A percentile compares a stretch with the other conserved stretches of the same genome.
Conservation (phyloP, 2,888 invertebrate genomes). For the Macrophya annulata region DNA sequence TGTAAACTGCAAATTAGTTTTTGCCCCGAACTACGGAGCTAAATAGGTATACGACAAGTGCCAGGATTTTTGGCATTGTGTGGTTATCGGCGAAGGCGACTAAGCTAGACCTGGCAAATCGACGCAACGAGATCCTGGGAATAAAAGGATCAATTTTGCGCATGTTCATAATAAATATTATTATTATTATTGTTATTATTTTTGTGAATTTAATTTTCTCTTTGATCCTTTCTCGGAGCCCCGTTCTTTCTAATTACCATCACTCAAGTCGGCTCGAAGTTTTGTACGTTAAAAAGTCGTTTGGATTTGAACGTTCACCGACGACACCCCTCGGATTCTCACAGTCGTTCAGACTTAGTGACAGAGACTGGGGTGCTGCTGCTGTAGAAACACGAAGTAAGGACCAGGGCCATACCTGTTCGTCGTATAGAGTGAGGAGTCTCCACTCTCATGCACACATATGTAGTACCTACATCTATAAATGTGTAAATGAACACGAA, state of each 20-base stretch:
- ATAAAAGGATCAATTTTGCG: not conserved
- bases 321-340: slow-evolving; percentile 41
- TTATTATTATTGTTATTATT: not conserved
- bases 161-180: too few species aligned
- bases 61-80: slow-evolving; percentile 33
- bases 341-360: slow-evolving; percentile 31
- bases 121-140: not conserved
- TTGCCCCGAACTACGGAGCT: not conserved
- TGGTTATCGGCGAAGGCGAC: slow-evolving; percentile 12
- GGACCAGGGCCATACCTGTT: slow-evolving; percentile 47
- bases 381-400: slow-evolving; percentile 28
- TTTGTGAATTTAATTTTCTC: not conserved
- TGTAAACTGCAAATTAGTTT: slow-evolving; percentile 43
- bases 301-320: slow-evolving; percentile 32
- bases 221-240: not conserved
- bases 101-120: not conserved
- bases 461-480: slow-evolving; percentile 59
- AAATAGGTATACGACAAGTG: slow-evolving; percentile 37
- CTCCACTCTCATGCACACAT: slow-evolving; percentile 26
- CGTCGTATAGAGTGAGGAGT: not conserved
- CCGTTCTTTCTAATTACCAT: not conserved
- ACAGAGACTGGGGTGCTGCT: slow-evolving; percentile 39
- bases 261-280: not conserved
- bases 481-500: slow-evolving; percentile 56
- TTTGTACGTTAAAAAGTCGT: slow-evolving; percentile 44